Percentiles rank a stretch among this genome's conserved stretches.
phyloP scores from a whole-genome alignment of 2,113 vertebrate genomes.

The Podarcis raffonei region DNA sequence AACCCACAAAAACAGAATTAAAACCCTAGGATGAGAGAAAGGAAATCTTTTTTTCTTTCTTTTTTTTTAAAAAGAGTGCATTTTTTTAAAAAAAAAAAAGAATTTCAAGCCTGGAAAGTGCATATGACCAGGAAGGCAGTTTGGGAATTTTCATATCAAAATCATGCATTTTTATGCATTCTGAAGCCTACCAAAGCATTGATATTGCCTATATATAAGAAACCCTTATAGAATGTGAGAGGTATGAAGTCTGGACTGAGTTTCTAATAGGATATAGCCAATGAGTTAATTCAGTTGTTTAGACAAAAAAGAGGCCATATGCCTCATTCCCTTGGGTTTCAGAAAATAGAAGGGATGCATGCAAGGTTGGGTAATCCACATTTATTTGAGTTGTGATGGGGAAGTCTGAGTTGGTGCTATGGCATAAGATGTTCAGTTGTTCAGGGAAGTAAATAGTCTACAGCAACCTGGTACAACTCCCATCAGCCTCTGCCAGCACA shows the following conservation, averaged over 20 bases:
- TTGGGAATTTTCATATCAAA: constrained; percentile 33
- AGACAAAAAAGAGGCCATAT: neutral
- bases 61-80: neutral
- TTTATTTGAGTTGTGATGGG: neutral
- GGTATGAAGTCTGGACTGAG: neutral
- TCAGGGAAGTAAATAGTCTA: neutral
- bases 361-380: neutral
- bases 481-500: too few species aligned
- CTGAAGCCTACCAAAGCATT: neutral
- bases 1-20: constrained; percentile 19
- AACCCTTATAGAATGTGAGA: neutral
- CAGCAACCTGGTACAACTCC: too few species aligned
- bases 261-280: neutral
- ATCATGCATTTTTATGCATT: neutral
- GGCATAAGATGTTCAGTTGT: neutral
- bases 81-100: neutral
- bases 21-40: constrained; percentile 24
- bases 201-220: neutral
- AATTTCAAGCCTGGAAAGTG: constrained; percentile 20
- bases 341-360: neutral
- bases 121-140: constrained; percentile 30
- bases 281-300: neutral
- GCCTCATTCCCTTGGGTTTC: neutral
- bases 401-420: neutral
- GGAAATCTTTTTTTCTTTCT: constrained; percentile 26